Percentiles rank a stretch among this genome's conserved stretches.
Evolutionary conservation across 2,113 vertebrate genomes (phyloP).

Genomic region (Suricata suricatta): DNA sequence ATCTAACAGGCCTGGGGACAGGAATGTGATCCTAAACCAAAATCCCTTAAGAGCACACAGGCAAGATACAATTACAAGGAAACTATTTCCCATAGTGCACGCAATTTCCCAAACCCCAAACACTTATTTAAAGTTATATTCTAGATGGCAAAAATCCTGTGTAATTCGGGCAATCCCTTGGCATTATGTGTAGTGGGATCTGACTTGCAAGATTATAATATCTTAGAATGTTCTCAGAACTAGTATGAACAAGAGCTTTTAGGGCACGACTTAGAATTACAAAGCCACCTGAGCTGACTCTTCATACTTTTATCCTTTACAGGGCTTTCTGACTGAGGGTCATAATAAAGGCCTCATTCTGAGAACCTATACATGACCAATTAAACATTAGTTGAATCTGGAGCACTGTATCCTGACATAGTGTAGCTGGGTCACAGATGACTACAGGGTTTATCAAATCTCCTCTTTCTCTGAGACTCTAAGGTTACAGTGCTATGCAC

Average conservation of each 20-base stretch:
- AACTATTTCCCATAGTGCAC: neutral
- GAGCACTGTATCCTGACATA: neutral
- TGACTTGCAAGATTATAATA: neutral
- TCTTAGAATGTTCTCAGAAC: neutral
- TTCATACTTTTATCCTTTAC: neutral
- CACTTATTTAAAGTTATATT: neutral
- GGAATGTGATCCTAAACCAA: neutral
- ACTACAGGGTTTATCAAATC: neutral
- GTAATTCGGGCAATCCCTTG: neutral
- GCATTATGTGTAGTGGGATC: neutral
- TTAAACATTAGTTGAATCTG: neutral
- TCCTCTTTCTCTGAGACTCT: neutral
- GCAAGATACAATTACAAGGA: neutral
- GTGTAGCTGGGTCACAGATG: neutral
- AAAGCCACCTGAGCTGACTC: neutral
- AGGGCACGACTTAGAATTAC: neutral
- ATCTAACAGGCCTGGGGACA: neutral
- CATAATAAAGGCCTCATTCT: neutral
- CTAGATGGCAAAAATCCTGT: neutral
- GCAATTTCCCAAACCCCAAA: neutral
- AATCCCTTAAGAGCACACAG: neutral
- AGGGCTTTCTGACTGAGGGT: neutral
- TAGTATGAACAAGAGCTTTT: neutral
- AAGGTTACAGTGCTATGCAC: rapidly evolving
- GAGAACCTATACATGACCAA: neutral